Evolutionary conservation across 2,888 invertebrate species (phyloP), one percentile per base, ranked within the genome.

Genomic region (Caenorhabditis uteleia): DNA sequence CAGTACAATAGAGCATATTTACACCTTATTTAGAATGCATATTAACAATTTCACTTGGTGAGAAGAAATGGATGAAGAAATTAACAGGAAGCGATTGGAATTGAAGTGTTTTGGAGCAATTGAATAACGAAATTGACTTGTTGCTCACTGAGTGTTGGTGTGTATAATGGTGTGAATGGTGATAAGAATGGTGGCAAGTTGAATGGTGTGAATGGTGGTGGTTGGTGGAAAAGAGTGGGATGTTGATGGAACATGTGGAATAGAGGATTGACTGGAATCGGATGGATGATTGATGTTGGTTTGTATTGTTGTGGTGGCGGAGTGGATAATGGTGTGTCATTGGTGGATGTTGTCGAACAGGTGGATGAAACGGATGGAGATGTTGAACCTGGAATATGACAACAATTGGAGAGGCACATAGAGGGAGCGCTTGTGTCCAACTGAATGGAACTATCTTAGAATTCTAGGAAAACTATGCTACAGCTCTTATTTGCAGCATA

Each of bases 291-390:
- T n/a, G 51, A 53, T 10, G 39, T 39, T 2, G 57, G 59, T 27
- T 42, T 47, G 18, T 53, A 14, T 8, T 27, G 50, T 16, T 25
- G 55, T 1, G 26, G 7, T 14, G 56, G 44, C 12, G 36, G 25
- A 20, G 50, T 43, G 18, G 49, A 43, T 12, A 27, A 18, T 12
- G 51, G 48, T 12, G 58, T 44, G 10, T 53, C 47, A 6, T 48
- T 42, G 12, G 54, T 50, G 0, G 43, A 58, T 2, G 54, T 42
- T 31, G 58, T 50, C 7, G 64, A 54, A 53, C 46, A 46, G 3
- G 49, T 49, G 45, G 49, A 45, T 12, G 47, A 55, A 23, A 51
- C 48, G 39, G 46, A 50, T 26, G 51, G 46, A 23, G 46, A 42
- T 12, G 45, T 18, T 4, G 57, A 50, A 16, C 45, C 57, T 57